A percentile compares a stretch with the other conserved stretches of the same genome.
Evolutionary conservation across 2,113 vertebrate genomes (phyloP).

Genomic region (Ceyx cyanopectus): DNA sequence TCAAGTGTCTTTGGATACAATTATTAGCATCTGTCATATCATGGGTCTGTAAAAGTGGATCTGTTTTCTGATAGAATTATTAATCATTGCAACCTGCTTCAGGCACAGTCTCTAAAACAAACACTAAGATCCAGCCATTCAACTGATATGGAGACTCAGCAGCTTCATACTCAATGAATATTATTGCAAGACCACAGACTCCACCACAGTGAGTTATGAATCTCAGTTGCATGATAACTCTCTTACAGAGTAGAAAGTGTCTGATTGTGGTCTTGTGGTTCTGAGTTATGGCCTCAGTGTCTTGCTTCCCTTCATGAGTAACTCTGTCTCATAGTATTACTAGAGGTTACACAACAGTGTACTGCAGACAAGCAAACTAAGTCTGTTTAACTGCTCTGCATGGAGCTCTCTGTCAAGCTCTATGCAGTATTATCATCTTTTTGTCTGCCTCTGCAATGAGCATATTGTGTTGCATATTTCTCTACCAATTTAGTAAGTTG

Average conservation of each 20-base stretch:
- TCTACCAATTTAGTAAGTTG: neutral
- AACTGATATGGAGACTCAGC: rapidly evolving
- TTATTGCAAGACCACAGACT: neutral
- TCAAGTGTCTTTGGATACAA: neutral
- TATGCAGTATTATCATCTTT: neutral
- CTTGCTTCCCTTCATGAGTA: neutral
- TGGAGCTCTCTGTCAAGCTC: neutral
- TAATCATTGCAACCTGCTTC: neutral
- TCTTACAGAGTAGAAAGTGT: neutral
- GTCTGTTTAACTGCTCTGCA: neutral
- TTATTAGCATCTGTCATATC: neutral
- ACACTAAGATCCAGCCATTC: neutral
- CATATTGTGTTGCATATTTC: neutral
- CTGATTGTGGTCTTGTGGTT: neutral
- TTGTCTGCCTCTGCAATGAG: neutral
- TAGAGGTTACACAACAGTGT: neutral
- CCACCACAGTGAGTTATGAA: neutral
- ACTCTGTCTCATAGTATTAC: neutral
- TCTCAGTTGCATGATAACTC: neutral
- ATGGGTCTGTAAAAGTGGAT: neutral
- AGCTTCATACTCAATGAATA: neutral
- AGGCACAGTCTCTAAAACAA: neutral
- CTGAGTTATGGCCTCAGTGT: neutral
- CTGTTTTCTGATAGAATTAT: neutral
- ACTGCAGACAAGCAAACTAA: neutral